Evolutionary conservation across 2,888 invertebrate genomes (phyloP).

Genomic region (Aricia artaxerxes): DNA sequence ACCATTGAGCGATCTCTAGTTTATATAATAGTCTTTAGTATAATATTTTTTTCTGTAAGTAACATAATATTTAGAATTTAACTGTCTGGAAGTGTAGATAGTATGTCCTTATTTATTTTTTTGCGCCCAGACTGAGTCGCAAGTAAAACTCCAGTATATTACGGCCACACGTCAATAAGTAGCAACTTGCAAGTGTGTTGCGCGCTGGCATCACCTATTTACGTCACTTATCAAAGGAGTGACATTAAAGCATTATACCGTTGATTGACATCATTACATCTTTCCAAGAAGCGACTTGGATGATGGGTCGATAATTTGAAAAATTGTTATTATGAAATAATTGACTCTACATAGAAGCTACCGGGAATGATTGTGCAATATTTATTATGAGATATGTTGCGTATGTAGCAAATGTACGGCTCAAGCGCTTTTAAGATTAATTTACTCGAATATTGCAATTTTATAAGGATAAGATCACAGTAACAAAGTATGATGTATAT

Average conservation of each 20-base stretch:
- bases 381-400: neutral
- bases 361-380: slow-evolving; percentile 13
- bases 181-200: neutral
- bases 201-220: slow-evolving; percentile 8
- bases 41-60: too few species aligned
- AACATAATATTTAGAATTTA: too few species aligned
- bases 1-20: too few species aligned
- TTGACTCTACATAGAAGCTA: slow-evolving; percentile 2
- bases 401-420: neutral
- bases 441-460: neutral
- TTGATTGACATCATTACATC: slow-evolving; percentile 29
- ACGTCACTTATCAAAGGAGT: slow-evolving; percentile 28
- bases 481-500: neutral
- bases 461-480: neutral
- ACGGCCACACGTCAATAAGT: neutral
- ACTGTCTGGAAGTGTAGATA: neutral
- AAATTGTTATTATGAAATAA: slow-evolving; percentile 23
- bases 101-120: neutral
- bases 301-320: slow-evolving; percentile 11
- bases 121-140: neutral
- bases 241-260: slow-evolving; percentile 23
- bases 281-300: slow-evolving; percentile 14
- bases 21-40: too few species aligned
- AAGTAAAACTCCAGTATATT: neutral
- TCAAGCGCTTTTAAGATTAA: neutral